A percentile compares a stretch with the other conserved stretches of the same genome.
Conservation (phyloP, 2,888 invertebrate genomes). For the Limulus polyphemus region DNA sequence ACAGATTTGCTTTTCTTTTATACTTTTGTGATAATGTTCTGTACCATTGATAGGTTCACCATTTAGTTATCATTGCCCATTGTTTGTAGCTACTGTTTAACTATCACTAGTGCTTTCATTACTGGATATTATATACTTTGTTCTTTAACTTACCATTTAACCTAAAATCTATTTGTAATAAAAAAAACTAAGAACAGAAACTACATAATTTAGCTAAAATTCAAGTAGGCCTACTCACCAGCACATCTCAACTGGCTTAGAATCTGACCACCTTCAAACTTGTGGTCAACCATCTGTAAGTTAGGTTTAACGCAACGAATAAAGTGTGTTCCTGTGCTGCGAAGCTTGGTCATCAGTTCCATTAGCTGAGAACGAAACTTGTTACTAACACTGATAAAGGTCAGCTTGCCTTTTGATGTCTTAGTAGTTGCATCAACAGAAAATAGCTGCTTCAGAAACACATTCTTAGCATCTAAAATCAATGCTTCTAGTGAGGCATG, state of each 20-base stretch:
- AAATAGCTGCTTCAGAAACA: slow-evolving; percentile 65
- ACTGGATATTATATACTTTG: too few species aligned
- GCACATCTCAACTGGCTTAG: slow-evolving; percentile 86
- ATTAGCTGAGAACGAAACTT: slow-evolving; percentile 87
- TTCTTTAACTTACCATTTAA: too few species aligned
- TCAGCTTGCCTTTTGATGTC: slow-evolving; percentile 37
- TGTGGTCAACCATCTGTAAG: slow-evolving; percentile 78
- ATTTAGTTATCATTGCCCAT: too few species aligned
- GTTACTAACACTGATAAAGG: slow-evolving; percentile 84
- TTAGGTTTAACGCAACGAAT: slow-evolving; percentile 84
- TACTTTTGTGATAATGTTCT: too few species aligned
- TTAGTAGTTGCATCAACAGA: slow-evolving; percentile 10
- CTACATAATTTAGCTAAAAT: too few species aligned
- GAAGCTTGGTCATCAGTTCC: slow-evolving; percentile 83
- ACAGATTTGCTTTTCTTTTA: too few species aligned
- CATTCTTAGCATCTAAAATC: slow-evolving; percentile 75
- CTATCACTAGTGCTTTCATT: too few species aligned
- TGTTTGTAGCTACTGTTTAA: too few species aligned
- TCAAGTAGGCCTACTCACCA: slow-evolving; percentile 7
- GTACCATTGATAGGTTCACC: too few species aligned
- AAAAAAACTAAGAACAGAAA: too few species aligned
- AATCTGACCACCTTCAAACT: slow-evolving; percentile 77
- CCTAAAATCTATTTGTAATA: too few species aligned
- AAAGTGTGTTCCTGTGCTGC: slow-evolving; percentile 49
- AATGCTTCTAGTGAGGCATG: slow-evolving; percentile 88